Conservation (phyloP, 2,797 vertebrate genomes). For the Rhynchotus rufescens region DNA sequence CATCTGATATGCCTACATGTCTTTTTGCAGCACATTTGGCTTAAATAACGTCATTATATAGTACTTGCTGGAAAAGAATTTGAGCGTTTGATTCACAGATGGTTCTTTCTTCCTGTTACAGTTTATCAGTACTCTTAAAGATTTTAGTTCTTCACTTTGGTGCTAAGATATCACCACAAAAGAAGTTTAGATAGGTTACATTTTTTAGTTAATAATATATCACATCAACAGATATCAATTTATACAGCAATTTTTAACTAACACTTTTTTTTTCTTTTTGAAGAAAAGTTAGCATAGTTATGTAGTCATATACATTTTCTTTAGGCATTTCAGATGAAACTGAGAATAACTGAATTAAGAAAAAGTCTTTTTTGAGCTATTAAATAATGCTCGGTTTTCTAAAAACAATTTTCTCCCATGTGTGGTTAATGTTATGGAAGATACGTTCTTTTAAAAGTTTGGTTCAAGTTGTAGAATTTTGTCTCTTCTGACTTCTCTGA, state of each 20-base stretch:
- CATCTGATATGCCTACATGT: constrained; percentile 8
- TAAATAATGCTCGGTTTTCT: background rate
- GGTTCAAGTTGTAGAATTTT: background rate
- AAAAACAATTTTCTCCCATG: background rate
- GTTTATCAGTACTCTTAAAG: constrained; percentile 34
- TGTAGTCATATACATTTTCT: background rate
- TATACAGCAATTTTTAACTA: background rate
- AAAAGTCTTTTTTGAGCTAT: fast-evolving
- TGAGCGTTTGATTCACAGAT: constrained; percentile 33
- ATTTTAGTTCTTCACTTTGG: constrained; percentile 16
- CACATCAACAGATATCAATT: background rate
- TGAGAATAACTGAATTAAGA: background rate
- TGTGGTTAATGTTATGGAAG: background rate
- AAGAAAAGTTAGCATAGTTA: background rate
- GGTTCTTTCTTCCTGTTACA: constrained; percentile 18
- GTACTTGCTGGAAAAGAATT: constrained; percentile 13
- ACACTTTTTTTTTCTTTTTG: background rate
- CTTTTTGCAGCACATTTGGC: constrained; percentile 29
- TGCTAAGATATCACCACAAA: constrained; percentile 2
- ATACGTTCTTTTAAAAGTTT: background rate
- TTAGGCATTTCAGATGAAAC: background rate
- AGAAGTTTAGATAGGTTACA: constrained; percentile 1
- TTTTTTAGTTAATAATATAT: background rate
- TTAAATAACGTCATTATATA: constrained; percentile 47
- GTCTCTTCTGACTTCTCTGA: background rate